Conservation (phyloP, 2,113 vertebrate species). For the Pholis gunnellus region DNA sequence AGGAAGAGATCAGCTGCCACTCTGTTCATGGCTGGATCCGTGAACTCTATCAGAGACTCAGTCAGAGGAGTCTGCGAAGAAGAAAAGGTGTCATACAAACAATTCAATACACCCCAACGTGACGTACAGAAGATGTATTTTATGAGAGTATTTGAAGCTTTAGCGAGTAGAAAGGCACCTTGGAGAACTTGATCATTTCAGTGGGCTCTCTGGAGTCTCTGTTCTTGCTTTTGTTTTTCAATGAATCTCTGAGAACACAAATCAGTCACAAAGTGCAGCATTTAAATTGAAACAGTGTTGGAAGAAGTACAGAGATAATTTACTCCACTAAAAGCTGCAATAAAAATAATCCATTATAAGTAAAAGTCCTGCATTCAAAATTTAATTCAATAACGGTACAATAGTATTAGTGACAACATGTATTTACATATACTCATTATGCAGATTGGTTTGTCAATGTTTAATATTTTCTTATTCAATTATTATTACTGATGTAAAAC, state of each 20-base stretch:
- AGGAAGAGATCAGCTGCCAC: constrained; percentile 91
- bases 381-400: background rate
- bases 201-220: constrained; percentile 79
- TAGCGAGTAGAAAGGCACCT: constrained; percentile 79
- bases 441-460: background rate
- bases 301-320: background rate
- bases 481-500: background rate
- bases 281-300: constrained; percentile 7
- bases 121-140: background rate
- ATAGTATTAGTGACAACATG: background rate
- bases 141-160: background rate
- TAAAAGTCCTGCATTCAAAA: background rate
- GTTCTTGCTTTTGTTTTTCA: constrained; percentile 85
- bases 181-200: constrained; percentile 93
- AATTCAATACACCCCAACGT: background rate
- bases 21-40: constrained; percentile 89
- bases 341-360: background rate
- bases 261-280: background rate
- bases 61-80: constrained; percentile 88
- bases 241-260: constrained; percentile 83
- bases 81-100: background rate
- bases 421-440: background rate
- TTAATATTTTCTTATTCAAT: background rate
- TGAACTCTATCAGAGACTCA: constrained; percentile 94
- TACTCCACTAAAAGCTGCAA: background rate